Percentiles rank a stretch among this genome's conserved stretches.
phyloP scores from a whole-genome alignment of 2,888 invertebrate genomes.

The Drosophila nigricruria region DNA sequence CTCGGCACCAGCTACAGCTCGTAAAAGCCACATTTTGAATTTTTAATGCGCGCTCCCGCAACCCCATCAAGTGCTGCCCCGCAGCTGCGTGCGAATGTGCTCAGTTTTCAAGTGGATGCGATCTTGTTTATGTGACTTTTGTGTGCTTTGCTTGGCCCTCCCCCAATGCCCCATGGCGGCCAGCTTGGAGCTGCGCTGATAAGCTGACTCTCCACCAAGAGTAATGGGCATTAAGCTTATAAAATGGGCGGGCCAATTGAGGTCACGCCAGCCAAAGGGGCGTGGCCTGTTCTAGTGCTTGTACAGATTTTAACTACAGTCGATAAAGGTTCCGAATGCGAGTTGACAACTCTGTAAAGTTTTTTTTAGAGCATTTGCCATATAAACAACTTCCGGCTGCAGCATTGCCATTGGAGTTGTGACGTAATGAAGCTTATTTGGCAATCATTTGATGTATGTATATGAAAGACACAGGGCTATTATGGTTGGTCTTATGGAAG shows the following conservation, averaged over 20 bases:
- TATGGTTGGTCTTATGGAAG: too few species aligned
- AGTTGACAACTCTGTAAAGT: conserved; percentile 20
- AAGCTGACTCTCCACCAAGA: conserved; percentile 8
- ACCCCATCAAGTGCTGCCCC: conserved; percentile 2
- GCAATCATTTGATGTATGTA: background rate
- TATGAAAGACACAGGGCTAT: background rate
- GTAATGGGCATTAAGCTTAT: conserved; percentile 51
- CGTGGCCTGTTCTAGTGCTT: conserved; percentile 1
- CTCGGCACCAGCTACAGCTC: conserved; percentile 38
- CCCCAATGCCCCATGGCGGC: background rate
- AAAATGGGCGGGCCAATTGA: conserved; percentile 40
- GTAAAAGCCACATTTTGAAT: conserved; percentile 74
- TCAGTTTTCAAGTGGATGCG: conserved; percentile 70
- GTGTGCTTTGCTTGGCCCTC: conserved; percentile 28
- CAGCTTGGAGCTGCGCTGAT: conserved; percentile 36
- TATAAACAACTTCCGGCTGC: background rate
- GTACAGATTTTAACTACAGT: conserved; percentile 32
- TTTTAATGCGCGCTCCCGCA: conserved; percentile 57
- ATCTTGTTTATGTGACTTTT: conserved; percentile 76
- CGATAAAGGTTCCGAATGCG: conserved; percentile 26
- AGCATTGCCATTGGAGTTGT: background rate
- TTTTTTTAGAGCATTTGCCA: background rate
- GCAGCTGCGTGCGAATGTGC: conserved; percentile 51
- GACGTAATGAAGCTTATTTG: background rate
- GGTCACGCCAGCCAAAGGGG: conserved; percentile 30